Evolutionary conservation across 1,140 invertebrate species (phyloP).

Genomic region (Archivesica marissinica): DNA sequence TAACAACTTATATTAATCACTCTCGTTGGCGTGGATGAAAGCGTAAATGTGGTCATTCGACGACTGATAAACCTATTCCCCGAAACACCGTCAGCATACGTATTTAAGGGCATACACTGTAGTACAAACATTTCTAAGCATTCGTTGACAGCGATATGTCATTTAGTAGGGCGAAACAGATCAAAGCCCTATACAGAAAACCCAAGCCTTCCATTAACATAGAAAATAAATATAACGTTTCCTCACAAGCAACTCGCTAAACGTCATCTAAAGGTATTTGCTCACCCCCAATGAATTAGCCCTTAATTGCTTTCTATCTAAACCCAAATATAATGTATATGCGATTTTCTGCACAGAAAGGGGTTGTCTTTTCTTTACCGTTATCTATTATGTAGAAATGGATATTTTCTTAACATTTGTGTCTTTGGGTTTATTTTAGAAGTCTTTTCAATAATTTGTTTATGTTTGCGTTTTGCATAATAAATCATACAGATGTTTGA

Average conservation of each 20-base stretch:
- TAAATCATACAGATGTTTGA: constrained; percentile 5
- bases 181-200: too few species aligned
- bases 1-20: too few species aligned
- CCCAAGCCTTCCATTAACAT: too few species aligned
- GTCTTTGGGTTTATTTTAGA: constrained; percentile 7
- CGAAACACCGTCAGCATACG: too few species aligned
- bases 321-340: neutral
- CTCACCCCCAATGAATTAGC: neutral
- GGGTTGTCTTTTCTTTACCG: neutral
- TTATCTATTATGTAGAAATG: neutral
- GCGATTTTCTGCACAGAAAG: neutral
- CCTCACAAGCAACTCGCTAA: neutral
- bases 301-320: neutral
- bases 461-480: constrained; percentile 2
- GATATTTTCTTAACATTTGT: neutral
- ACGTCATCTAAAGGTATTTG: neutral
- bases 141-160: too few species aligned
- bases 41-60: too few species aligned
- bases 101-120: too few species aligned
- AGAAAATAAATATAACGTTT: neutral
- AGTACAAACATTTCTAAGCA: too few species aligned
- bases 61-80: too few species aligned
- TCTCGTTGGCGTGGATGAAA: too few species aligned
- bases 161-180: too few species aligned
- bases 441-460: constrained; percentile 3